Evolutionary conservation across 2,113 vertebrate species (phyloP).

Genomic region (Aplodontia rufa): DNA sequence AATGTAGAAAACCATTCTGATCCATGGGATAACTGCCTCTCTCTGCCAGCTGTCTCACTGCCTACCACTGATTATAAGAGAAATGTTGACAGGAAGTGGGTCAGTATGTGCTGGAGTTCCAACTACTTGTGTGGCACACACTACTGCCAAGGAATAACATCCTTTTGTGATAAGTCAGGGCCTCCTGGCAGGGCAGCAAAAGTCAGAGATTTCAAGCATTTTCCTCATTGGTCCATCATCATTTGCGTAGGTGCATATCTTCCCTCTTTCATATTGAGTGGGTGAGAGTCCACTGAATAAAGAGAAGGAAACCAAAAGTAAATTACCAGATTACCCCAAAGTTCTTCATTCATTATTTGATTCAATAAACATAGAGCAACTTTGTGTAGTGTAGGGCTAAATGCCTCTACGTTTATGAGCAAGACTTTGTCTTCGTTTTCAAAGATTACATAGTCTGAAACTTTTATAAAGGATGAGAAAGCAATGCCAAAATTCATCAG

Average conservation of each 20-base stretch:
- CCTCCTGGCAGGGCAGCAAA: background rate
- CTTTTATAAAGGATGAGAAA: background rate
- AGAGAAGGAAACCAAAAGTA: constrained; percentile 22
- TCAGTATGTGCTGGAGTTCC: background rate
- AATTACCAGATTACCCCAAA: background rate
- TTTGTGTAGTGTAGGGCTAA: background rate
- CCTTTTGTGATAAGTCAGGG: background rate
- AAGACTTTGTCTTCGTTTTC: background rate
- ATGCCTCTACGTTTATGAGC: background rate
- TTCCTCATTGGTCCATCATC: background rate
- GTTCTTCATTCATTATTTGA: background rate
- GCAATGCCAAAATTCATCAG: background rate
- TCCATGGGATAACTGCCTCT: background rate
- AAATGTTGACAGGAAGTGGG: background rate
- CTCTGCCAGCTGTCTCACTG: background rate
- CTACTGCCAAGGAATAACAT: background rate
- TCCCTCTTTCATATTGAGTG: background rate
- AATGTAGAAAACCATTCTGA: background rate
- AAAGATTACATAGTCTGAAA: background rate
- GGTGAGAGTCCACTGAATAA: background rate
- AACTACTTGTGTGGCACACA: background rate
- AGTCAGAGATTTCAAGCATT: background rate
- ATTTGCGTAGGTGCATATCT: background rate
- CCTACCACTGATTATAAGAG: background rate
- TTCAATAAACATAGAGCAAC: background rate